Conservation (phyloP, 2,888 invertebrate genomes). For the Steromphala cineraria region DNA sequence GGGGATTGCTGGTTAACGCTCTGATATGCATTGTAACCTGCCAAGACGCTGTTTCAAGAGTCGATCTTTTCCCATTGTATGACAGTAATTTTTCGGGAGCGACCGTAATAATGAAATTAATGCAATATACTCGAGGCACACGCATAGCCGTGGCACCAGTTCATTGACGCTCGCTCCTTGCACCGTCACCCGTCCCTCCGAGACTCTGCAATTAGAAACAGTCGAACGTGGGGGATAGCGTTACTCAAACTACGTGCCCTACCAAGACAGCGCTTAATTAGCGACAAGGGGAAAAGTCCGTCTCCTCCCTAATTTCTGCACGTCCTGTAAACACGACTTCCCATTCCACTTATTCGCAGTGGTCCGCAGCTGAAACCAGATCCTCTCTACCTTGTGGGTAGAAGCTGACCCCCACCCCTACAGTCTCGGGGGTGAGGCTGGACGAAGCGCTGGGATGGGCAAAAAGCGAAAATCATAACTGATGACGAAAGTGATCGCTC, state of each 20-base stretch:
- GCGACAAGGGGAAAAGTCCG: constrained; percentile 13
- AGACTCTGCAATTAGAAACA: not conserved
- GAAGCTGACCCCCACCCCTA: not conserved
- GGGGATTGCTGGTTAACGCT: not conserved
- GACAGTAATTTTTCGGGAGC: constrained; percentile 19
- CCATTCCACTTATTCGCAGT: not conserved
- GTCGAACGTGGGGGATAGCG: not conserved
- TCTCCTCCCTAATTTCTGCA: constrained; percentile 5
- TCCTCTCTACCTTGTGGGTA: not conserved
- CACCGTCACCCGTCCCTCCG: not conserved
- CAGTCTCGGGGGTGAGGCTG: not conserved
- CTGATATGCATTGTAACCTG: constrained; percentile 5
- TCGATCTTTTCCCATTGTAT: constrained; percentile 11
- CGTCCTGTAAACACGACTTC: constrained; percentile 3
- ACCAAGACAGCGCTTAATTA: not conserved
- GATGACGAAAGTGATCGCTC: constrained; percentile 6
- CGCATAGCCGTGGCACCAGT: constrained; percentile 4
- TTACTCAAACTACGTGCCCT: not conserved
- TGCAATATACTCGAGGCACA: constrained; percentile 6
- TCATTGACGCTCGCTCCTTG: not conserved
- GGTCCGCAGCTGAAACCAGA: not conserved
- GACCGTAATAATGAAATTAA: constrained; percentile 16
- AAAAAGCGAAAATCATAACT: not conserved
- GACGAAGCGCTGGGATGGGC: not conserved
- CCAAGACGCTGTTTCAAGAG: constrained; percentile 3